A percentile compares a stretch with the other conserved stretches of the same genome.
Evolutionary conservation across 2,797 vertebrate species (phyloP).

Genomic region (Pogoniulus pusillus): DNA sequence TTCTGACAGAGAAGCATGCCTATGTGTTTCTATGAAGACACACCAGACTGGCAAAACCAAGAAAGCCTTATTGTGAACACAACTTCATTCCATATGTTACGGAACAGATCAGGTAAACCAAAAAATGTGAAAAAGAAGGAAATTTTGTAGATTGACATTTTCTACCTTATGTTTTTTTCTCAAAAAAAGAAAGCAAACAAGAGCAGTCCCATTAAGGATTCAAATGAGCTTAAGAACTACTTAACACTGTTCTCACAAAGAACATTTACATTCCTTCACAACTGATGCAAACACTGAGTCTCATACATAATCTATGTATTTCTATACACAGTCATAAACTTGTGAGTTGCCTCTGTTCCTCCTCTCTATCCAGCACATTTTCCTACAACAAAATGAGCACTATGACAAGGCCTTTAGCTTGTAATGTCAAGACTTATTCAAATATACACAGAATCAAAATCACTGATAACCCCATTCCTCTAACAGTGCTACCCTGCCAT

Average conservation of each 20-base stretch:
- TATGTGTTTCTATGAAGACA: not conserved
- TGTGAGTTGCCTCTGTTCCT: not conserved
- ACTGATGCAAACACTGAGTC: not conserved
- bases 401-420: rapidly evolving
- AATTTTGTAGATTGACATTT: not conserved
- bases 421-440: not conserved
- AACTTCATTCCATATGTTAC: not conserved
- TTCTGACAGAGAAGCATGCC: not conserved
- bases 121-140: not conserved
- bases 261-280: not conserved
- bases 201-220: not conserved
- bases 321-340: not conserved
- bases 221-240: rapidly evolving
- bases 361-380: not conserved
- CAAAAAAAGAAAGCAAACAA: not conserved
- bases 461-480: not conserved
- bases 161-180: not conserved
- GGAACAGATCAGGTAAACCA: not conserved
- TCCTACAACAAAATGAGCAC: not conserved
- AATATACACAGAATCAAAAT: not conserved
- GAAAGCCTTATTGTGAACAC: not conserved
- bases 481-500: not conserved
- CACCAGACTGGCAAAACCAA: not conserved
- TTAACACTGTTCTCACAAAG: not conserved
- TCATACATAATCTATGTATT: not conserved